Conservation (phyloP, 2,888 invertebrate species). For the Trachelus iudaicus region DNA sequence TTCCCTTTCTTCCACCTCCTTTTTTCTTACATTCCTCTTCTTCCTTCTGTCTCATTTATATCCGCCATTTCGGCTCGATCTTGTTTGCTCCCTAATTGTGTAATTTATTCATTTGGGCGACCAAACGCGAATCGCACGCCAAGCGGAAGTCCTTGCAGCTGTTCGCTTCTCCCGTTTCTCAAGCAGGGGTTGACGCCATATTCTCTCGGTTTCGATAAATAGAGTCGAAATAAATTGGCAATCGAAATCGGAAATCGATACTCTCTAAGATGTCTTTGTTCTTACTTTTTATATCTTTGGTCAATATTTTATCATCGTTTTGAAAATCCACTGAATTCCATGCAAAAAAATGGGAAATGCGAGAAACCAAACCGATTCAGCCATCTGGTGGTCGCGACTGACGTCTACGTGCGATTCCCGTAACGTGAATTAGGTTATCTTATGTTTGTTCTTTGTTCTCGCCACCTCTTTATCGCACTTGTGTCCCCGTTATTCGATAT, state of each 20-base stretch:
- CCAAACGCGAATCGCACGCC: slow-evolving; percentile 13
- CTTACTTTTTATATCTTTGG: background rate
- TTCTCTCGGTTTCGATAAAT: background rate
- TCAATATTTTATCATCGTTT: background rate
- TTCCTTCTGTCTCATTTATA: slow-evolving; percentile 12
- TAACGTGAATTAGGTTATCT: background rate
- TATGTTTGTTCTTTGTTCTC: background rate
- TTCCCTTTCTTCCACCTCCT: background rate
- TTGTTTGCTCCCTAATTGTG: slow-evolving; percentile 38
- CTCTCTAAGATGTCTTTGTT: background rate
- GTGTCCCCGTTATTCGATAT: background rate
- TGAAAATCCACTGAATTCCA: slow-evolving; percentile 8
- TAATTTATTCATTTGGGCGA: slow-evolving; percentile 27
- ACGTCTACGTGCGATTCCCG: background rate
- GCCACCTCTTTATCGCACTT: background rate
- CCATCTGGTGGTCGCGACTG: background rate
- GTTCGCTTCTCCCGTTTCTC: background rate
- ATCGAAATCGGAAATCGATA: background rate
- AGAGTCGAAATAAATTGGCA: background rate
- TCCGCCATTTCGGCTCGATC: slow-evolving; percentile 7
- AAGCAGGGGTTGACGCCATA: background rate
- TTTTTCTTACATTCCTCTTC: background rate
- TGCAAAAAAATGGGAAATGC: slow-evolving; percentile 15
- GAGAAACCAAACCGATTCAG: slow-evolving; percentile 15
- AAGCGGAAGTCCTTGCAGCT: background rate